These are phyloP conservation scores for Montipora capitata DNA, from an alignment of 92 coral and sea anemone genomes.

Conservation along the genomic window DNA sequence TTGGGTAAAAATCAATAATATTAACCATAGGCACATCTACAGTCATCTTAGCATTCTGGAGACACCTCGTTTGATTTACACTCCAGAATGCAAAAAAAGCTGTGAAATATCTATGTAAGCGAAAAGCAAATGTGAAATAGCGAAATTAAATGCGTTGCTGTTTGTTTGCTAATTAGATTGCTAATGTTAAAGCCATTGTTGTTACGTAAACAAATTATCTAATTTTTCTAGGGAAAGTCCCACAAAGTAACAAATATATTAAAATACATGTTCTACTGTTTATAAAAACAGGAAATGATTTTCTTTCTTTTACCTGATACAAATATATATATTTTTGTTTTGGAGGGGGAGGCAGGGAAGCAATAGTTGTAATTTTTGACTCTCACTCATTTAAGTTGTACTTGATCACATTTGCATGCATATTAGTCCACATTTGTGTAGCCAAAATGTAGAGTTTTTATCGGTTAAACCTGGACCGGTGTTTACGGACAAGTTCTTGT, in stretches of 20 bases:
- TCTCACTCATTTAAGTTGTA: not conserved
- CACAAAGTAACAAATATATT: conserved; percentile 12
- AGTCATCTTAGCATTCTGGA: too few relatives aligned
- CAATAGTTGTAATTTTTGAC: not conserved
- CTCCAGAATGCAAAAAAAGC: too few relatives aligned
- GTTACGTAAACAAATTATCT: not conserved
- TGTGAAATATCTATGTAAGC: too few relatives aligned
- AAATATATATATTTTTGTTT: too few relatives aligned
- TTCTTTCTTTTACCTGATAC: not conserved
- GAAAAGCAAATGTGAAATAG: too few relatives aligned
- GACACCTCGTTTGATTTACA: too few relatives aligned
- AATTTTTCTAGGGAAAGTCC: not conserved
- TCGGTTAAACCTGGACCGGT: conserved; percentile 49
- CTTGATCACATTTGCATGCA: too few relatives aligned
- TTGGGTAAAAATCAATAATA: not conserved
- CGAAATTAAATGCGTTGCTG: too few relatives aligned
- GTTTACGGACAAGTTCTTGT: conserved; percentile 40
- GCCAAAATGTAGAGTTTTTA: conserved; percentile 4
- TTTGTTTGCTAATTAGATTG: too few relatives aligned
- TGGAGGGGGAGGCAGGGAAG: not conserved
- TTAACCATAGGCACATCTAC: not conserved
- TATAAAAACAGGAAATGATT: too few relatives aligned
- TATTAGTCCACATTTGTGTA: too few relatives aligned
- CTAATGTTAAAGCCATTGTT: not conserved
- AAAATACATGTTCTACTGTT: not conserved